Percentiles rank a stretch among this genome's conserved stretches.
Conservation (phyloP, 1,140 invertebrate genomes). For the Pygmarrhopalites habei region DNA sequence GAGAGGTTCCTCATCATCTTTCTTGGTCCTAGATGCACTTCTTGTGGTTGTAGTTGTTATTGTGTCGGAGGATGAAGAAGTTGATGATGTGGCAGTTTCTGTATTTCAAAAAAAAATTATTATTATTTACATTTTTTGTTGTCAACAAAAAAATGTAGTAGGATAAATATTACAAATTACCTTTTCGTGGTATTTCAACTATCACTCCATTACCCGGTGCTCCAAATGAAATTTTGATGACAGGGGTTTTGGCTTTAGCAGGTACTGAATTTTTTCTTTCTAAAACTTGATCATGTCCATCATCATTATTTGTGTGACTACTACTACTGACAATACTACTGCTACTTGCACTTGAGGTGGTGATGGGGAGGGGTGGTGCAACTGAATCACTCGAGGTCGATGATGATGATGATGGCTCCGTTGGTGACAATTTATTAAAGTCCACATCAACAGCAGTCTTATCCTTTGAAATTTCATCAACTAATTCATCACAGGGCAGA, state of each 20-base stretch:
- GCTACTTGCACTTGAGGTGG: background rate
- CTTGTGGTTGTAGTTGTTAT: no score
- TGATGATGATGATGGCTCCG: background rate
- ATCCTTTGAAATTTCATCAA: background rate
- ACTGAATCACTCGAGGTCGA: background rate
- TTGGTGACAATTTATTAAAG: background rate
- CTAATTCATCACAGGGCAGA: background rate
- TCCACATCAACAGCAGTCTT: background rate
- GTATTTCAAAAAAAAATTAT: no score
- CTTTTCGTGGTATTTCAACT: slow-evolving; percentile 34
- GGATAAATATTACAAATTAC: no score
- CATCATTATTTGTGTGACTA: background rate
- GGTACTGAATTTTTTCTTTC: background rate
- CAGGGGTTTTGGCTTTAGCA: slow-evolving; percentile 27
- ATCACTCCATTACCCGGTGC: slow-evolving; percentile 30
- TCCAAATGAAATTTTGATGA: slow-evolving; percentile 35
- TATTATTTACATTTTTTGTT: no score
- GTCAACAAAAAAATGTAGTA: no score
- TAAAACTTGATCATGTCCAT: background rate
- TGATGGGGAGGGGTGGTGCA: background rate
- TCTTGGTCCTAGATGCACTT: slow-evolving; percentile 19
- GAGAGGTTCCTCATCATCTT: slow-evolving; percentile 13
- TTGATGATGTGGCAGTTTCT: no score
- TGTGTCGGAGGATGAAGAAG: no score
- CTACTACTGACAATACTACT: background rate